Evolutionary conservation across 2,888 invertebrate species (phyloP), one percentile per base, ranked within the genome.

Genomic region (Parnassius apollo): DNA sequence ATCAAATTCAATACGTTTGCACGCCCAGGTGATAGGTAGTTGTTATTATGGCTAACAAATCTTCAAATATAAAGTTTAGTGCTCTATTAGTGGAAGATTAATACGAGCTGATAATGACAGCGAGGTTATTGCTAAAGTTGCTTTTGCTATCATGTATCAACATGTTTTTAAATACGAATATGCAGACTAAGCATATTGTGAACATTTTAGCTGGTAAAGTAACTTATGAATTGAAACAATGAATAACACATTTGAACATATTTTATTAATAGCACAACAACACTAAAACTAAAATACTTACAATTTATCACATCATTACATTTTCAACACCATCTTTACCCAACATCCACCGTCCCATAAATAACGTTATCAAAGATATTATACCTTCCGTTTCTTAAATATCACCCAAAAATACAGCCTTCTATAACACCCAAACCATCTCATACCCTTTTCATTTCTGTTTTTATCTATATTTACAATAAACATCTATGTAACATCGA

Each of bases 191-290:
- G 35, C 35, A 35, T 35, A 7, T 35, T 35, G 7, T 7, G 35
- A 35, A 35, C 7, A n/a, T 46, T 11, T 46, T 46, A 46, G 67
- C 35, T 4, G 7, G 35, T 35, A 35, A 35, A 35, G 7, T 1
- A 7, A 35, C 35, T 35, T 35, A 13, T 49, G 13, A 49, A 67
- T 68, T 65, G 66, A 77, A 80, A 83, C 75, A 68, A 71, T 64
- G 65, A 69, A 70, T 76, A 81, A 85, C 84, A 87, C 88, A 86
- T 88, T 81, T 77, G 84, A 90, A 91, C 87, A 84, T 91, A 88
- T 87, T 90, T 90, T 86, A 90, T 90, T 91, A 91, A 90, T 91
- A 87, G 89, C 90, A 91, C 91, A 91, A 91, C 91, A 91, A 90
- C 87, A 82, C 89, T 91, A 91, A 83, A 83, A 83, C 90, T 89